Percentiles rank a stretch among this genome's conserved stretches.
Evolutionary conservation across 2,797 vertebrate species (phyloP).

Genomic region (Sarcoramphus papa): DNA sequence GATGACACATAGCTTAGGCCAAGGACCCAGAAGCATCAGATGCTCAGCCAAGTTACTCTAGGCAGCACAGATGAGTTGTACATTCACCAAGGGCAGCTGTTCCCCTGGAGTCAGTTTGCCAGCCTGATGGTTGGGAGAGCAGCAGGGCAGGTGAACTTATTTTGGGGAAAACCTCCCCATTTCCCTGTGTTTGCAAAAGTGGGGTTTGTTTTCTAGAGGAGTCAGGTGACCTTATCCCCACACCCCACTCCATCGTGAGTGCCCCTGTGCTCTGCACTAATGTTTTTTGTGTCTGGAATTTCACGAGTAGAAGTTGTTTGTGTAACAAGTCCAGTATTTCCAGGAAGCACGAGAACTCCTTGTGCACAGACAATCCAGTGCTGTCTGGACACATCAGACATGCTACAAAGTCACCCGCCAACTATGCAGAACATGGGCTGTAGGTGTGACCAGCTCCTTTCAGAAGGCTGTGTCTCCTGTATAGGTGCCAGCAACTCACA

Average conservation of each 20-base stretch:
- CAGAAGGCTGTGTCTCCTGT: not conserved
- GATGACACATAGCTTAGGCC: not conserved
- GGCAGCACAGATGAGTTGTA: not conserved
- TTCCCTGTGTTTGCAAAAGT: not conserved
- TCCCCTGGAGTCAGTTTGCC: not conserved
- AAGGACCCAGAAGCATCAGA: not conserved
- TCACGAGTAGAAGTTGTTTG: not conserved
- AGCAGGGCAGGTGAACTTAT: not conserved
- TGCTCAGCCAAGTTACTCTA: not conserved
- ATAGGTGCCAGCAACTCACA: not conserved
- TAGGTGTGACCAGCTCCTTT: not conserved
- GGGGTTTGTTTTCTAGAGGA: not conserved
- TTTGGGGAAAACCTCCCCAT: not conserved
- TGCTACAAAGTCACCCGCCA: not conserved
- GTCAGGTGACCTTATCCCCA: not conserved
- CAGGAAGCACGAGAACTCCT: not conserved
- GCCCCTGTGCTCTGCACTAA: not conserved
- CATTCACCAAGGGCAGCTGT: not conserved
- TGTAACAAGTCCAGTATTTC: not conserved
- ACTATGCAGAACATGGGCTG: not conserved
- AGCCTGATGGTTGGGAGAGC: not conserved
- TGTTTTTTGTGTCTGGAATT: not conserved
- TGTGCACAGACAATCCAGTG: not conserved
- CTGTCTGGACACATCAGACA: not conserved
- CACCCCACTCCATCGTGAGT: not conserved